phyloP scores from a whole-genome alignment of 2,888 invertebrate species.

The Nematopogon swammerdamellus region DNA sequence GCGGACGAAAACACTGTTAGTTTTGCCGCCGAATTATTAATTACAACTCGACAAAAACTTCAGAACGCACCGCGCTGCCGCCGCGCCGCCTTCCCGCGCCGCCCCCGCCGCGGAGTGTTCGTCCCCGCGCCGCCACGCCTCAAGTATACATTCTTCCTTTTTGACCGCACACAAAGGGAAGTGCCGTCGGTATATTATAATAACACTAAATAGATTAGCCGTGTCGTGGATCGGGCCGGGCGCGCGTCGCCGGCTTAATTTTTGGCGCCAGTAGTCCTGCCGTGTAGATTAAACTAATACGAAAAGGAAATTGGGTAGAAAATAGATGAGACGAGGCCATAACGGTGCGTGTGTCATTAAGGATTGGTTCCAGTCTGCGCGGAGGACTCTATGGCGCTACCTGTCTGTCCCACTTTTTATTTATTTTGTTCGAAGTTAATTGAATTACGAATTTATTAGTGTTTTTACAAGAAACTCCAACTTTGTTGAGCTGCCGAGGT shows the following conservation, averaged over 20 bases:
- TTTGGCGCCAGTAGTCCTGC: constrained; percentile 57
- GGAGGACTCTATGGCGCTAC: neutral
- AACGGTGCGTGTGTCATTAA: constrained; percentile 42
- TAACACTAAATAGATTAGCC: constrained; percentile 52
- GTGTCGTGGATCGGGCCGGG: no score
- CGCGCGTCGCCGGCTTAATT: constrained; percentile 51
- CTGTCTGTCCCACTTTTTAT: constrained; percentile 24
- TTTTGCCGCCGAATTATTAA: constrained; percentile 60
- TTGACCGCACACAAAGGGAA: constrained; percentile 43
- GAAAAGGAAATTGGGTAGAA: constrained; percentile 57
- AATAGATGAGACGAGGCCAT: constrained; percentile 41
- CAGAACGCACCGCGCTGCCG: constrained; percentile 21
- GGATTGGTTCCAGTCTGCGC: constrained; percentile 36
- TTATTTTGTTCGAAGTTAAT: constrained; percentile 50
- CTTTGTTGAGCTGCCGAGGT: constrained; percentile 34
- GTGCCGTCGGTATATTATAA: constrained; percentile 28
- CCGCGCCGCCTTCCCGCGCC: no score
- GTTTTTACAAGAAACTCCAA: constrained; percentile 36
- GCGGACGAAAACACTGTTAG: constrained; percentile 57
- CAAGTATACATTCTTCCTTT: constrained; percentile 52
- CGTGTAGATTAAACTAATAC: constrained; percentile 55
- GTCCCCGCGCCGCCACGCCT: constrained; percentile 49
- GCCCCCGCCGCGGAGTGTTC: no score
- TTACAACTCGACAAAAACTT: constrained; percentile 54
- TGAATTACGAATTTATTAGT: constrained; percentile 48